Conservation (phyloP, 92 coral and sea anemone species). For the Meandrina meandrites region DNA sequence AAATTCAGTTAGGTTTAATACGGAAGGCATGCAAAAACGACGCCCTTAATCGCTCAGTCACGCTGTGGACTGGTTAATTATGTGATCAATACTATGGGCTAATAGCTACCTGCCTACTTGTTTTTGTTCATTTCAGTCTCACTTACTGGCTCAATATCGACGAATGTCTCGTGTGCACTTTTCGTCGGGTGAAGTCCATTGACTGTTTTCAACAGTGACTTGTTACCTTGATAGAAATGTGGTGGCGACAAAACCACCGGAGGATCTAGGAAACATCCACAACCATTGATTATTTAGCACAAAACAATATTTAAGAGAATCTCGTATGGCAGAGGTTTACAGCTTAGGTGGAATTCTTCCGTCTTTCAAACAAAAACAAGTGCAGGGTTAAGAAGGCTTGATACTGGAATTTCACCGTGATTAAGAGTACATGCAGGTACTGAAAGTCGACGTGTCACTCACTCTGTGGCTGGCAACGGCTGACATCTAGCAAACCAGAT, state of each 20-base stretch:
- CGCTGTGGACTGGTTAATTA: no score
- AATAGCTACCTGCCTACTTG: no score
- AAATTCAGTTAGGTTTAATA: no score
- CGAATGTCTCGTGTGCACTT: conserved; percentile 64
- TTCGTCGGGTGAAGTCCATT: conserved; percentile 76
- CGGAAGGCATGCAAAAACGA: no score
- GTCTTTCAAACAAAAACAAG: no score
- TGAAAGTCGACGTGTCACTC: conserved; percentile 25
- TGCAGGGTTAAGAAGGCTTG: no score
- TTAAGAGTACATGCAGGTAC: not conserved
- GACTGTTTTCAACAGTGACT: conserved; percentile 62
- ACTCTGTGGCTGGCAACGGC: conserved; percentile 82
- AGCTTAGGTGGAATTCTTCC: no score
- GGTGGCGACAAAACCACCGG: conserved; percentile 89
- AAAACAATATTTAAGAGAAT: conserved; percentile 13
- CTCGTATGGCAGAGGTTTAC: no score
- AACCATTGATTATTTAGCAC: not conserved
- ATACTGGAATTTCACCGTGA: no score
- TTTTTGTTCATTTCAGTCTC: not conserved
- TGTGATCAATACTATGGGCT: no score
- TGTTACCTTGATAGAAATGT: conserved; percentile 87
- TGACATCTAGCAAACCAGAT: conserved; percentile 79
- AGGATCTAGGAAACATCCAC: conserved; percentile 64
- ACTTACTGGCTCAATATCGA: conserved; percentile 92
- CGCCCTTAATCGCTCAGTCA: no score